phyloP scores from a whole-genome alignment of 37 sponge, comb jelly and placozoan genomes.

The Chondrilla cf. caribensis region DNA sequence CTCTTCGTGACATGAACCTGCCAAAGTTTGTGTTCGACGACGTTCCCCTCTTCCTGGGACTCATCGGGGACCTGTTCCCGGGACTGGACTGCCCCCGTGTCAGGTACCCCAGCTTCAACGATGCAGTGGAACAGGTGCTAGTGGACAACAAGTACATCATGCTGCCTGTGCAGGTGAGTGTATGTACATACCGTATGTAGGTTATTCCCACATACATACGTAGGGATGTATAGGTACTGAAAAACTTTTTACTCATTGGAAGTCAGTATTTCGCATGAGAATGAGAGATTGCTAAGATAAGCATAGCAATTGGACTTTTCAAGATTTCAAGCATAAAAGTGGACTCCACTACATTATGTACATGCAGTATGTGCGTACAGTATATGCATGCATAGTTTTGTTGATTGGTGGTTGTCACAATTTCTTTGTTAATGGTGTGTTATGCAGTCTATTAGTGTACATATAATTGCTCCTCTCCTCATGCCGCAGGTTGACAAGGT shows the following conservation, averaged over 20 bases:
- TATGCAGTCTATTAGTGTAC: not conserved
- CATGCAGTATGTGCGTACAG: too few relatives aligned
- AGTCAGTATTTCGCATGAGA: not conserved
- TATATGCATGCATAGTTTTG: not conserved
- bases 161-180: slow-evolving; percentile 85
- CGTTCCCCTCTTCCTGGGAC: slow-evolving; percentile 96
- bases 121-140: slow-evolving; percentile 91
- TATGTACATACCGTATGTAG: not conserved
- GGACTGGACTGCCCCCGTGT: slow-evolving; percentile 99
- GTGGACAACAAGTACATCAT: slow-evolving; percentile 78
- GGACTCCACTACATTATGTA: too few relatives aligned
- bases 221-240: not conserved
- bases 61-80: slow-evolving; percentile 98
- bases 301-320: not conserved
- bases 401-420: too few relatives aligned
- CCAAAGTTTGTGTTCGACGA: slow-evolving; percentile 99
- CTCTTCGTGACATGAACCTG: slow-evolving; percentile 99
- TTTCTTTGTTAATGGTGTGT: too few relatives aligned
- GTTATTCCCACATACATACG: too few relatives aligned
- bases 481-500: slow-evolving; percentile 87
- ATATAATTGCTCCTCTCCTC: not conserved
- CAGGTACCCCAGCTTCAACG: slow-evolving; percentile 98
- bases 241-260: not conserved
- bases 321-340: not conserved
- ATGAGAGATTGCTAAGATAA: not conserved